These are phyloP conservation scores for Drosophila pseudotakahashii DNA, from an alignment of 2,888 invertebrate genomes.

Conservation along the genomic window DNA sequence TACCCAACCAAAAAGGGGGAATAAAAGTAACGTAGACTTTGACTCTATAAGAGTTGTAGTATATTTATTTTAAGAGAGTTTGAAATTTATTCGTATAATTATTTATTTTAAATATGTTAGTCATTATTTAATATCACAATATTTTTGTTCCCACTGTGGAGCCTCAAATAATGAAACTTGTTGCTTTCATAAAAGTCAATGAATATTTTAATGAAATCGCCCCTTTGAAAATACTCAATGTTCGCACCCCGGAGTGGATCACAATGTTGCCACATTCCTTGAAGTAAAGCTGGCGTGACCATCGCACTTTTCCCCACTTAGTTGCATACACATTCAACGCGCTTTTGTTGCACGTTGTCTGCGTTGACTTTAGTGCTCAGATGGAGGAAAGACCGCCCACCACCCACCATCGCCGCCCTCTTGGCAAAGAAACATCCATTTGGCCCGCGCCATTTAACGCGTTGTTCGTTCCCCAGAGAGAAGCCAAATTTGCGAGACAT, in stretches of 20 bases:
- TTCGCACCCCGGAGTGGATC: neutral
- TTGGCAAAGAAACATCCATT: slow-evolving; percentile 42
- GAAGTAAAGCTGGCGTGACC: slow-evolving; percentile 35
- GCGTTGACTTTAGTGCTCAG: slow-evolving; percentile 12
- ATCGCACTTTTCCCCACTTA: slow-evolving; percentile 35
- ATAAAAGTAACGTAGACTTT: no score
- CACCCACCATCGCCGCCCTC: neutral
- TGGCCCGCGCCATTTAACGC: slow-evolving; percentile 50
- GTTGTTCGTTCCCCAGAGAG: slow-evolving; percentile 31
- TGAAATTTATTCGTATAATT: neutral
- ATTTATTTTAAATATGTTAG: neutral
- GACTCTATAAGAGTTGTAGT: no score
- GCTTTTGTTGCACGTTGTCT: slow-evolving; percentile 14
- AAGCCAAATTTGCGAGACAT: slow-evolving; percentile 31
- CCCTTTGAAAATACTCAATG: slow-evolving; percentile 2
- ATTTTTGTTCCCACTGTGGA: neutral
- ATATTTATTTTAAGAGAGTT: no score
- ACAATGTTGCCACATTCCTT: slow-evolving; percentile 24
- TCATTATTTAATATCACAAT: neutral
- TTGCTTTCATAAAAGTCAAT: slow-evolving; percentile 4
- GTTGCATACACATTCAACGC: slow-evolving; percentile 19
- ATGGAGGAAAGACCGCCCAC: neutral
- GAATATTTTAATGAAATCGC: slow-evolving; percentile 16
- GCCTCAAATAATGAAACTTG: neutral
- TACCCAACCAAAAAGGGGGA: no score